Conservation (phyloP, 2,797 vertebrate genomes). For the Darevskia nairensis region DNA sequence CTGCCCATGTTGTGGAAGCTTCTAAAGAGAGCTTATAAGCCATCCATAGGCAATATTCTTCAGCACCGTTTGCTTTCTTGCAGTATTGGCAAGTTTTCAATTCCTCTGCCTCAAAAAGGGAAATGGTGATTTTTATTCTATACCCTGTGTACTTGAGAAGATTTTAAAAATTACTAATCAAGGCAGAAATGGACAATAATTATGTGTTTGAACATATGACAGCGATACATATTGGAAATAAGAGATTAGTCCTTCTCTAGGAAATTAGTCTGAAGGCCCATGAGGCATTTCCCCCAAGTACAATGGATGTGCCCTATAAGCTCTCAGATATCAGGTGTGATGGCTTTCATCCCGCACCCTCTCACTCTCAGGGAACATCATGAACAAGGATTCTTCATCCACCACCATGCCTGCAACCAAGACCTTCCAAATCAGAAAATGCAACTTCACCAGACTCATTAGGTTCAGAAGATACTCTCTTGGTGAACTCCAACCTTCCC, state of each 20-base stretch:
- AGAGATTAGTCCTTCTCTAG: not conserved
- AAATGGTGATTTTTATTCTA: not conserved
- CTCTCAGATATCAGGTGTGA: no score
- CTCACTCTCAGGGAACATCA: no score
- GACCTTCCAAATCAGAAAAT: no score
- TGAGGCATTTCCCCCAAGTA: no score
- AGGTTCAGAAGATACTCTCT: not conserved
- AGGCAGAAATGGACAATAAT: not conserved
- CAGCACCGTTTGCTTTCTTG: not conserved
- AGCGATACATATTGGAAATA: no score
- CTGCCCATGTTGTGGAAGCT: not conserved
- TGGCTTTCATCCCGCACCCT: no score
- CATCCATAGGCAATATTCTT: slow-evolving; percentile 20
- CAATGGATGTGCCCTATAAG: no score
- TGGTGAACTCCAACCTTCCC: not conserved
- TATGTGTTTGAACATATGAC: not conserved
- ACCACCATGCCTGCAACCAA: no score
- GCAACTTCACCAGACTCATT: not conserved
- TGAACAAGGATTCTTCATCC: no score
- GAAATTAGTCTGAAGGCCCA: not conserved
- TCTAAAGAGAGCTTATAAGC: not conserved
- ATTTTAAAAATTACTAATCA: not conserved
- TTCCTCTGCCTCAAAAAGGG: not conserved
- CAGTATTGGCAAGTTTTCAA: not conserved
- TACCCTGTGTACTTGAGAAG: not conserved